Percentiles rank a stretch among this genome's conserved stretches.
Conservation (phyloP, 2,113 vertebrate species). For the Sceloporus tristichus region DNA sequence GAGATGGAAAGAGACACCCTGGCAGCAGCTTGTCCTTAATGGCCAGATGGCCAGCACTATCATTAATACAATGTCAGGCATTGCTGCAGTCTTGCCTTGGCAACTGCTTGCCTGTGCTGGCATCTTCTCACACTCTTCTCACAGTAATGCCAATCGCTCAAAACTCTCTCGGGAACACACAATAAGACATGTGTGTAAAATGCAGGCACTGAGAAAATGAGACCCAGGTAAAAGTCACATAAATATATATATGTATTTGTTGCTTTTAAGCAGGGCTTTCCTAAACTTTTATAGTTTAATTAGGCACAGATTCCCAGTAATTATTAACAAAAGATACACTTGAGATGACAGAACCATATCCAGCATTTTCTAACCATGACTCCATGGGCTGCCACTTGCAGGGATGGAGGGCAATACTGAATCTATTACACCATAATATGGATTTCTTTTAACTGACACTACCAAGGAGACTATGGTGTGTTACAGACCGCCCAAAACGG, state of each 20-base stretch:
- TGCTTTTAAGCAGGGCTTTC: neutral
- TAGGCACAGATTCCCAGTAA: neutral
- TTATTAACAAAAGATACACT: neutral
- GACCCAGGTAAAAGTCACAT: conserved; percentile 56
- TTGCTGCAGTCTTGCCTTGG: conserved; percentile 80
- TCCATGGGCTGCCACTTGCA: neutral
- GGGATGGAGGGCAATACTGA: neutral
- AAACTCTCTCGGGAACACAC: conserved; percentile 68
- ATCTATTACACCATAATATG: neutral
- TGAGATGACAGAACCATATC: neutral
- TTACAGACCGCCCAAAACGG: too few relatives aligned
- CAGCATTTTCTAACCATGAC: neutral
- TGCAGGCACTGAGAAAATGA: conserved; percentile 68
- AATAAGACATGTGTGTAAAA: conserved; percentile 51
- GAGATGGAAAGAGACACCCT: conserved; percentile 74
- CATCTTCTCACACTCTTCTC: conserved; percentile 75
- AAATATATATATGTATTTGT: conserved; percentile 40
- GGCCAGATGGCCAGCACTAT: conserved; percentile 79
- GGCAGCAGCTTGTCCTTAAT: conserved; percentile 72
- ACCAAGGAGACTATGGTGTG: neutral
- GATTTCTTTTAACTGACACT: neutral
- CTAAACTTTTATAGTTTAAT: neutral
- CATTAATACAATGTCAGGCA: conserved; percentile 73
- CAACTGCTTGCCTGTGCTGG: conserved; percentile 81
- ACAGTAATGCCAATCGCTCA: conserved; percentile 66